A percentile compares a stretch with the other conserved stretches of the same genome.
phyloP scores from a whole-genome alignment of 1,140 invertebrate genomes.

The Drosophila tsacasi region DNA sequence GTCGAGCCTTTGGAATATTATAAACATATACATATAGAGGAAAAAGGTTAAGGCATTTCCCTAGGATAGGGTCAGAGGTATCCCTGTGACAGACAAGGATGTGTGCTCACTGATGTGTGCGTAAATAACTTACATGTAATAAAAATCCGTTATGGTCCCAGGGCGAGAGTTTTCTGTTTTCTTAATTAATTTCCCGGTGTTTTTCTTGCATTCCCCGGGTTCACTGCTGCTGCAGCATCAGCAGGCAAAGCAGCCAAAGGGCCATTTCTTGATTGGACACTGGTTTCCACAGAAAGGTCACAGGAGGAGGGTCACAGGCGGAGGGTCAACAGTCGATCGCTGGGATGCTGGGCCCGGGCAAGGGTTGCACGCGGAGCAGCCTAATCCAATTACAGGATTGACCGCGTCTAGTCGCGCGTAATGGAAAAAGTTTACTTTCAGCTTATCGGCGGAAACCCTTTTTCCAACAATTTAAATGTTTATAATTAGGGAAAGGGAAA shows the following conservation, averaged over 20 bases:
- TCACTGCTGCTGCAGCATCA: neutral
- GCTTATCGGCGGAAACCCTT: neutral
- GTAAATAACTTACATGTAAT: conserved; percentile 66
- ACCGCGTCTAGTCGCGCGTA: conserved; percentile 58
- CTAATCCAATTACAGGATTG: conserved; percentile 76
- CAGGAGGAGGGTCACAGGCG: conserved; percentile 6
- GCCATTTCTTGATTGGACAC: conserved; percentile 26
- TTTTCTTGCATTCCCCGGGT: conserved; percentile 20
- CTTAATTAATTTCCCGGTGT: conserved; percentile 71
- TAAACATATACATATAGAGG: neutral
- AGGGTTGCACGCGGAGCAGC: conserved; percentile 38
- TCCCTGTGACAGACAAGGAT: too few relatives aligned
- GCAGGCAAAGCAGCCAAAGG: conserved; percentile 29
- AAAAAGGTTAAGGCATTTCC: neutral
- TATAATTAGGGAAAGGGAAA: neutral
- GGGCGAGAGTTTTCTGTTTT: conserved; percentile 38
- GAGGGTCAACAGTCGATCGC: conserved; percentile 21
- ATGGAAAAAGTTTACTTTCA: conserved; percentile 9
- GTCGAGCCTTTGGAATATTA: too few relatives aligned
- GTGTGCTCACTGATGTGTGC: conserved; percentile 54
- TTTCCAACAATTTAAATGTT: neutral
- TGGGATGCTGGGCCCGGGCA: conserved; percentile 14
- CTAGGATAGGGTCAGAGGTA: neutral
- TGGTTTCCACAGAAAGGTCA: conserved; percentile 19
- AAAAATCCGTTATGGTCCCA: conserved; percentile 57